These are phyloP conservation scores for Bedellia somnulentella DNA, from an alignment of 2,888 invertebrate species.

Conservation along the genomic window DNA sequence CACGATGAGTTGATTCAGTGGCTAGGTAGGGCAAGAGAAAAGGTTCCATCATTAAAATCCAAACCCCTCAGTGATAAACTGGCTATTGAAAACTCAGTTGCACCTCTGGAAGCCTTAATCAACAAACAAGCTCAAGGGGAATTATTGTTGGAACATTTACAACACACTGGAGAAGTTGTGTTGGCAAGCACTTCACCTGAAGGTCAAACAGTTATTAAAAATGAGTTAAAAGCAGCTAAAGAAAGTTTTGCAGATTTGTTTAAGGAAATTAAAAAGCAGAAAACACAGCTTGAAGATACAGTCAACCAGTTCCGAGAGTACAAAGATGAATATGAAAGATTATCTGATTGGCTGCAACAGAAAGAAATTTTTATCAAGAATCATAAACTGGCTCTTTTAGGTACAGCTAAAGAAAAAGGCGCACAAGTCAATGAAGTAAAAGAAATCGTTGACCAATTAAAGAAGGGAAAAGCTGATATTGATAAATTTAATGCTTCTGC, in stretches of 20 bases:
- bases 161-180: constrained; percentile 85
- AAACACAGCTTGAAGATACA: constrained; percentile 79
- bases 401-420: constrained; percentile 79
- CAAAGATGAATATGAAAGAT: constrained; percentile 88
- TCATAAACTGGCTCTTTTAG: constrained; percentile 80
- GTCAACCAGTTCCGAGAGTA: constrained; percentile 86
- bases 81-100: constrained; percentile 85
- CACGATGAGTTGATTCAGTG: constrained; percentile 88
- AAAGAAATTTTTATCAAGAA: constrained; percentile 89
- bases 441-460: constrained; percentile 72
- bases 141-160: constrained; percentile 80
- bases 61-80: constrained; percentile 82
- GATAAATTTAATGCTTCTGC: constrained; percentile 82
- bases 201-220: constrained; percentile 78
- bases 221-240: constrained; percentile 82
- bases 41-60: constrained; percentile 84
- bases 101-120: constrained; percentile 80
- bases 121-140: constrained; percentile 92
- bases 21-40: constrained; percentile 85
- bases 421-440: constrained; percentile 82
- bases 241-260: constrained; percentile 85
- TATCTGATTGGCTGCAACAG: constrained; percentile 92
- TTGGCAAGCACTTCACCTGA: constrained; percentile 79
- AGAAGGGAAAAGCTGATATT: constrained; percentile 79
- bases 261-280: constrained; percentile 83